Evolutionary conservation across 1,140 invertebrate species (phyloP), one percentile per base, ranked within the genome.

Genomic region (Zaprionus capensis): DNA sequence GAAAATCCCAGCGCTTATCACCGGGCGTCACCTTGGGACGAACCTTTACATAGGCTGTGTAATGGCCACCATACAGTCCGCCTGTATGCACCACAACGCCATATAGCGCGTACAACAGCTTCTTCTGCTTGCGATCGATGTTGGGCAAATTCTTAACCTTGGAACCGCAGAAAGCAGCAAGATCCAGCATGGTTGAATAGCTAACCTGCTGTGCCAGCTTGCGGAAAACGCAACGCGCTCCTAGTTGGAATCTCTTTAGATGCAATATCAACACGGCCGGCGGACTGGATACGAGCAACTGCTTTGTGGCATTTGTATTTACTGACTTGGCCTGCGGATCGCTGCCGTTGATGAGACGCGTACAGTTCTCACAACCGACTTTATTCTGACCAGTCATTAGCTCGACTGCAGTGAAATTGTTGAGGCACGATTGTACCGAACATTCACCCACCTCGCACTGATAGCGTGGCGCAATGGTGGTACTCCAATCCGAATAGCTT

Each of bases 41-140:
- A 78, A 97, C 96, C 93, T 97, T 97, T 2, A 97, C 97, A 91
- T 98, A 99, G 7, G 98, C 98, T n/a, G 98, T 96, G 91, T 99
- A 99, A 93, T 99, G 99, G 4, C 98, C 99, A 57, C 97, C 96
- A 81, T 96, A 96, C 75, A 99, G 95, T 15, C 96, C 95, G 4
- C 99, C 99, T 68, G 96, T 96, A 91, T 99, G 99, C 91, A 98
- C 98, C 15, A 99, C 98, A 7, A 99, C 95, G 4, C 98, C 98
- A 91, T 99, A 99, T 20, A 99, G 93, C 0, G 97, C 96, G 93
- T 99, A 99, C 22, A 98, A 91, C 9, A 98, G 94, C 91, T 96
- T 94, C 58, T 93, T 95, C 90, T 97, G 95, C 26, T 94, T 95
- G 26, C 93, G 93, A 66, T 94, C 87, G 64, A 96, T 94, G 64